A percentile compares a stretch with the other conserved stretches of the same genome.
Evolutionary conservation across 2,797 vertebrate species (phyloP).

Genomic region (Sarcophilus harrisii): DNA sequence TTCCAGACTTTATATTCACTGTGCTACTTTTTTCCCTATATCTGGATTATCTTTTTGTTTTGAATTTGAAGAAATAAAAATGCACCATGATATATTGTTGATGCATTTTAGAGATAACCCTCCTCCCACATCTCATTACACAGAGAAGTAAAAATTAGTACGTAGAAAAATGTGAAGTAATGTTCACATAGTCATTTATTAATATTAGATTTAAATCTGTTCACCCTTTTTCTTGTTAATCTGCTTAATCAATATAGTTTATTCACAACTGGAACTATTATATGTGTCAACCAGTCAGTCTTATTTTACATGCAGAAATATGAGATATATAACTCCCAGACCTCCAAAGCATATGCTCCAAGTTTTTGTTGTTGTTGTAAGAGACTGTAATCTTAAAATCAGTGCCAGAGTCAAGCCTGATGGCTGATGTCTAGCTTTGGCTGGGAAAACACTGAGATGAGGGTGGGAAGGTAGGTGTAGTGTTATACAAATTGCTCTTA

Average conservation of each 20-base stretch:
- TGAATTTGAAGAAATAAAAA: background rate
- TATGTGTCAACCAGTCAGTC: background rate
- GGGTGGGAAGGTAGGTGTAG: background rate
- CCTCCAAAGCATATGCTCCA: background rate
- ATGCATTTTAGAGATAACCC: background rate
- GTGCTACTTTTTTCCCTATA: background rate
- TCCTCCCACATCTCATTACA: background rate
- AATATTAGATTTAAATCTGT: background rate
- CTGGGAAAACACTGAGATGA: background rate
- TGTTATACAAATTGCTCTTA: background rate
- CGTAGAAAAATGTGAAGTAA: background rate
- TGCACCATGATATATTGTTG: background rate
- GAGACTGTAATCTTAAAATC: background rate
- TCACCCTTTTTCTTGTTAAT: background rate
- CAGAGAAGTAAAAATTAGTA: background rate
- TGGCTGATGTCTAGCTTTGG: background rate
- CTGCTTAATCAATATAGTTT: background rate
- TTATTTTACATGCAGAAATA: background rate
- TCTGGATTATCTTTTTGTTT: background rate
- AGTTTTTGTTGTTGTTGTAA: background rate
- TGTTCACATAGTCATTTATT: background rate
- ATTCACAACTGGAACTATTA: background rate
- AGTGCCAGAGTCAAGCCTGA: background rate
- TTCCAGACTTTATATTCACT: background rate
- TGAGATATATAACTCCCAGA: background rate